Evolutionary conservation across 2,888 invertebrate species (phyloP), one percentile per base, ranked within the genome.

Genomic region (Rhopalosiphum nymphaeae): DNA sequence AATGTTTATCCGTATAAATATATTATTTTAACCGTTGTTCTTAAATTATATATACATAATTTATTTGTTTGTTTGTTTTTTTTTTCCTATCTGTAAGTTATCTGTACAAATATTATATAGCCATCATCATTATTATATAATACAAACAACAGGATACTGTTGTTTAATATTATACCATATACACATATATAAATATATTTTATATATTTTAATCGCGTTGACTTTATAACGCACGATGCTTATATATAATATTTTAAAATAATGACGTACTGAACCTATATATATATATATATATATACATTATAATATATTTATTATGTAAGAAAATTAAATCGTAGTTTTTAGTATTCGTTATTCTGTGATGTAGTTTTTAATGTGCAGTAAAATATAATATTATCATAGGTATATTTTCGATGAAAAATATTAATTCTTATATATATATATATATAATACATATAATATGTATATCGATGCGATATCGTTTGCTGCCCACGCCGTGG

Each of bases 361-460:
- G 92, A 92, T 92, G 88, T 92, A 92, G 92, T 88, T 92, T 88
- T 92, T 92, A 92, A 67, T 25, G 49, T 78, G 92, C 13, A 57
- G 44, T 56, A 53, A 91, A n/a, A 46, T 46, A 46, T 46, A 46
- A 46, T 46, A n/a, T 49, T 53, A n/a, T 42, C n/a, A 16, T 90
- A 46, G 46, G n/a, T 86, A 46, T 85, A 56, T 84, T 42, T 7
- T 36, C 84, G 25, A 36, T 36, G 46, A 36, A n/a, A 25, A 78
- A 84, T 78, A 84, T 26, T 91, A 42, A 21, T 61, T 89, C 25
- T 13, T 89, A 26, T 57, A 57, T 42, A 42, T 44, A 26, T 57
- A 57, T 57, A 49, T 21, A 53, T 16, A 53, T 5, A 29, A 29
- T 87, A 29, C 44, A 7, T 46, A 7, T 46, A 46, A 7, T 46